Evolutionary conservation across 2,113 vertebrate genomes (phyloP).

Genomic region (Pipra filicauda): DNA sequence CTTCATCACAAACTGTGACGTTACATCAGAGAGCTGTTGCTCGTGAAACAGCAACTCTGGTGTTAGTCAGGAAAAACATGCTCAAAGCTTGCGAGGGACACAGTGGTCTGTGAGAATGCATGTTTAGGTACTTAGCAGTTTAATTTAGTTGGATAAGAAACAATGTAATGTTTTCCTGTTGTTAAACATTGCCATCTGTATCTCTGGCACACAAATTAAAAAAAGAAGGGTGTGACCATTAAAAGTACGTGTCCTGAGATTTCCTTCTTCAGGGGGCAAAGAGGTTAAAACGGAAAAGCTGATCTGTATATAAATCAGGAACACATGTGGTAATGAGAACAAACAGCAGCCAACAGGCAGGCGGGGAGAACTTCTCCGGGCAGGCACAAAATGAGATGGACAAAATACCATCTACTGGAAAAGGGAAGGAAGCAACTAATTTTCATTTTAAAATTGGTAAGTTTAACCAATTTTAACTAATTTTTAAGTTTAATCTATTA

Average conservation of each 20-base stretch:
- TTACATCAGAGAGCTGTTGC: neutral
- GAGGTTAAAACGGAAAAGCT: conserved; percentile 57
- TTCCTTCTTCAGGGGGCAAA: conserved; percentile 56
- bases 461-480: neutral
- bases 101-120: neutral
- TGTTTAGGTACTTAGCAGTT: conserved; percentile 42
- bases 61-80: neutral
- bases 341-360: conserved; percentile 53
- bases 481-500: neutral
- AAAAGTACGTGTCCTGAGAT: conserved; percentile 54
- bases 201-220: conserved; percentile 56
- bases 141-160: conserved; percentile 51
- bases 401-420: conserved; percentile 8
- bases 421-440: neutral
- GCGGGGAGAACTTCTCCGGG: neutral
- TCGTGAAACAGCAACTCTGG: conserved; percentile 1
- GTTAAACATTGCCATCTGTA: conserved; percentile 62
- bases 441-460: neutral
- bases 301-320: conserved; percentile 41
- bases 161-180: conserved; percentile 57
- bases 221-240: conserved; percentile 56
- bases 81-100: neutral
- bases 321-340: conserved; percentile 56
- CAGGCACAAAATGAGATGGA: neutral
- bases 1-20: neutral